Evolutionary conservation across 1,140 invertebrate genomes (phyloP).

Genomic region (Brachionus sp.): DNA sequence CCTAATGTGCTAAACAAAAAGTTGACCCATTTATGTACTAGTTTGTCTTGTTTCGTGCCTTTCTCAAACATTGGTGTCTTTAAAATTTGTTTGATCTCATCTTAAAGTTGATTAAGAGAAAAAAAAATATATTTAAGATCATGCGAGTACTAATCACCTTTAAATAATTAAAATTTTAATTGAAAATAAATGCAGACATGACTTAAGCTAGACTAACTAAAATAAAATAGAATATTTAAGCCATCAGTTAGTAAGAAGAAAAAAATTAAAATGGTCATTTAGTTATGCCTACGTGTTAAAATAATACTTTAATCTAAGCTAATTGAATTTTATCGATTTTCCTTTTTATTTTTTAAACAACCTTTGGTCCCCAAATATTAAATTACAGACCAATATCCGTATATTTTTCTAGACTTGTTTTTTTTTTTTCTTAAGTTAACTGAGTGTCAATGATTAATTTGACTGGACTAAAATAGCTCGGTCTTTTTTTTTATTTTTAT

Average conservation of each 20-base stretch:
- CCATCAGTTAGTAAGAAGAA: neutral
- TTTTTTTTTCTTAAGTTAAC: neutral
- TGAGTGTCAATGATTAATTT: neutral
- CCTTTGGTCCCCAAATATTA: neutral
- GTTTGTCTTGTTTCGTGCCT: neutral
- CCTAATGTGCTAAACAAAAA: neutral
- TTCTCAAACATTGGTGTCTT: neutral
- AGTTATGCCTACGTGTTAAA: neutral
- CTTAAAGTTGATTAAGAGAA: conserved; percentile 4
- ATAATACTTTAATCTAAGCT: conserved; percentile 2
- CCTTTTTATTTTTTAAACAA: neutral
- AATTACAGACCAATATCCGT: neutral
- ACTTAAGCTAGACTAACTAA: neutral
- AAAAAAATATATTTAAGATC: neutral
- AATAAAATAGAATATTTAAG: neutral
- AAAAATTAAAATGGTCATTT: neutral
- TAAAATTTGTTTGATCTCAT: neutral
- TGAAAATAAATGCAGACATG: conserved; percentile 8
- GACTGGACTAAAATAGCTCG: neutral
- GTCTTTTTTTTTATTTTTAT: neutral
- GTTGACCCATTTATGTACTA: neutral
- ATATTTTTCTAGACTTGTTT: neutral
- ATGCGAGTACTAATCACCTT: neutral
- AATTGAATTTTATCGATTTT: conserved; percentile 6
- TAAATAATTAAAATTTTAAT: conserved; percentile 14